These are phyloP conservation scores for Volucella bombylans DNA, from an alignment of 2,888 invertebrate genomes.

Conservation along the genomic window DNA sequence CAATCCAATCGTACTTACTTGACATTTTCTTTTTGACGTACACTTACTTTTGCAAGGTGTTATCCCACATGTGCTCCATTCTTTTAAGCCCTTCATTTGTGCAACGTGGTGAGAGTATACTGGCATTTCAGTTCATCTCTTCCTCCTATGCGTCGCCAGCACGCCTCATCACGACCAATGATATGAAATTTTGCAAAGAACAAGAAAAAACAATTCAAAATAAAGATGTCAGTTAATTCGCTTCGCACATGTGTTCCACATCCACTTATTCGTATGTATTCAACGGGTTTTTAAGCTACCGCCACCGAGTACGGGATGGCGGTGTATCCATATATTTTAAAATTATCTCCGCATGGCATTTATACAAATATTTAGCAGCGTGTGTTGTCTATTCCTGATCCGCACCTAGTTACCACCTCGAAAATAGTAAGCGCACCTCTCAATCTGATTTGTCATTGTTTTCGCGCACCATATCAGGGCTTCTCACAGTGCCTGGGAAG, in stretches of 20 bases:
- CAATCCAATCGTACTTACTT: no score
- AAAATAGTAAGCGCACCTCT: conserved; percentile 43
- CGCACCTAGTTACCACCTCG: conserved; percentile 31
- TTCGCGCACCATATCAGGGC: neutral
- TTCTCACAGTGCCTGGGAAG: neutral
- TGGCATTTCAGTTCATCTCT: neutral
- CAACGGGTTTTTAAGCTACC: neutral
- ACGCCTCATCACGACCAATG: conserved; percentile 15
- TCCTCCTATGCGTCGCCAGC: no score
- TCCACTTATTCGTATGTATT: neutral
- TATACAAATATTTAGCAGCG: conserved; percentile 23
- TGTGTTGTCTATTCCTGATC: conserved; percentile 44
- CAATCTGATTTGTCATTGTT: conserved; percentile 36
- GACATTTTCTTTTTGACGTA: neutral
- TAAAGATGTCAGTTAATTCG: conserved; percentile 34
- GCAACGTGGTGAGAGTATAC: neutral
- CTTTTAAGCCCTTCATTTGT: no score
- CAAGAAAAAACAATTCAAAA: conserved; percentile 1
- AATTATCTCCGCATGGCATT: conserved; percentile 39
- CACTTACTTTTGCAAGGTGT: neutral
- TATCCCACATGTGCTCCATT: neutral
- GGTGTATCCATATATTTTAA: conserved; percentile 3
- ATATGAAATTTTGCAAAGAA: no score
- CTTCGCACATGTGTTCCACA: conserved; percentile 51
- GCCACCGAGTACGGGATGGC: neutral